A percentile compares a stretch with the other conserved stretches of the same genome.
Conservation (phyloP, 2,113 vertebrate genomes). For the Etia nguti region DNA sequence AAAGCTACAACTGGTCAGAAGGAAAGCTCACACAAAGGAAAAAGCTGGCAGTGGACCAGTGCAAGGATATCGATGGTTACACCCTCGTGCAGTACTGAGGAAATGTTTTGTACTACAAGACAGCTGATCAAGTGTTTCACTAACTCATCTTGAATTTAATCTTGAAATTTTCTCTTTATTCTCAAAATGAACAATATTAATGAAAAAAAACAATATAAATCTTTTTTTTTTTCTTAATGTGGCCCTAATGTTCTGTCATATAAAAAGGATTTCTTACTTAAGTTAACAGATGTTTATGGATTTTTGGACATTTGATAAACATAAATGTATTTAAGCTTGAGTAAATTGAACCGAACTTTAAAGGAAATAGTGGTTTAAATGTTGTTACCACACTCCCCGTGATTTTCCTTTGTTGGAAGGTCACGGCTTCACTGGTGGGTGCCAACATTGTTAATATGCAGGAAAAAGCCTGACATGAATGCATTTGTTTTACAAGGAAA, state of each 20-base stretch:
- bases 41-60: not conserved
- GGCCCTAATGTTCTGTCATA: not conserved
- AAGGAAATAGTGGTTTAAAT: not conserved
- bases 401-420: not conserved
- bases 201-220: not conserved
- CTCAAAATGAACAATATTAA: not conserved
- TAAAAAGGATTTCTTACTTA: not conserved
- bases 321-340: not conserved
- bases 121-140: not conserved
- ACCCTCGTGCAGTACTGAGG: not conserved
- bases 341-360: not conserved
- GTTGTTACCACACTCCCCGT: not conserved
- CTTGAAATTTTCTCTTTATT: not conserved
- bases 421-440: not conserved
- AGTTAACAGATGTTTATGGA: not conserved
- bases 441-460: not conserved
- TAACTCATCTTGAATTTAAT: not conserved
- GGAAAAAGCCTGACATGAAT: not conserved
- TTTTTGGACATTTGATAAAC: not conserved
- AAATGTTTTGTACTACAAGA: not conserved
- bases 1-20: not conserved
- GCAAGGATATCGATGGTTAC: not conserved
- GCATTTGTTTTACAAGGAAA: not conserved
- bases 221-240: not conserved
- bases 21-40: not conserved